Base-by-base conservation (phyloP, 2,888 invertebrate genomes). In the Amorpha juglandis region DNA sequence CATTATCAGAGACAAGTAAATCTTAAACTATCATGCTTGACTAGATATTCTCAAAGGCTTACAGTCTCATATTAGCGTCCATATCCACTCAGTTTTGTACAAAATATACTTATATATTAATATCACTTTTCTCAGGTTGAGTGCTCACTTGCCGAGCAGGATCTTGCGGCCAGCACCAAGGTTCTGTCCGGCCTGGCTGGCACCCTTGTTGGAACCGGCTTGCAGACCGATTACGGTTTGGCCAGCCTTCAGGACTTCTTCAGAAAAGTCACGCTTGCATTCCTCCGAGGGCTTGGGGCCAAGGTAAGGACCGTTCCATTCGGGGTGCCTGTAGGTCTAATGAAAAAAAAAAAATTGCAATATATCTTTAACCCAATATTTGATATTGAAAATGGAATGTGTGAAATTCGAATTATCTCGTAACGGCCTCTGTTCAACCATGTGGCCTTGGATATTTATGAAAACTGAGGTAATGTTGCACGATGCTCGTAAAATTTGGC, bases 131-230 rank as follows among this genome's bases (percentile, higher is more conserved):
- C 79, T 82, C 75, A 76, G 71, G 75, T 65, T 69, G 68, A 68
- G 69, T 73, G 78, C 83, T 95, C 95, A 98, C 96, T 98, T 98
- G 95, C 97, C 97, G 86, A 98, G 94, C 83, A 98, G 95, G 93
- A 98, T 98, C 90, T 98, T 98, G 86, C 98, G 96, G 78, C 97
- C 96, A 74, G 98, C 98, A 71, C 98, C 98, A 68, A 98, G 94
- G 91, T 97, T 98, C 88, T 96, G 95, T 38, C 99, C 99, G 38
- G 98, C 96, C 91, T 98, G 98, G 69, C 97, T 96, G 78, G 98
- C 98, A 53, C 98, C 99, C 93, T 98, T 98, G 96, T 99, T 99
- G 88, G 96, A 96, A 68, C 99, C 99, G 77, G 98, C 98, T 91
- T 99, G 99, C 64, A 99, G 96, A 80, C 98, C 98, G 80, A 99